Base-by-base conservation (phyloP, 2,888 invertebrate species). In the Heteromyza rotundicornis region DNA sequence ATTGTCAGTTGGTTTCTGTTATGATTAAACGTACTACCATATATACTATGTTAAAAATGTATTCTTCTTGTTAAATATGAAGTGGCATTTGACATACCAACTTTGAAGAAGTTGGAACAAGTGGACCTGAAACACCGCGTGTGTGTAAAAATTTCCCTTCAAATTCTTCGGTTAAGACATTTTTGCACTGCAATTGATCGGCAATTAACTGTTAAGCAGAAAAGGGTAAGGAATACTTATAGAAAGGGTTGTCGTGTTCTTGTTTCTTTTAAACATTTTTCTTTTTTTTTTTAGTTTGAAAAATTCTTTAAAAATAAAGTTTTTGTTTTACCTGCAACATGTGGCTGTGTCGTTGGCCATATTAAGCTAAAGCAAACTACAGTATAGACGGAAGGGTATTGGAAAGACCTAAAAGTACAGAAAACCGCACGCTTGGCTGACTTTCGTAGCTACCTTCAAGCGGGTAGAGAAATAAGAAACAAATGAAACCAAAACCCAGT, bases 401-500 rank as follows among this genome's bases (percentile, higher is more conserved):
- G 2, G 40, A 40, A 3, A 40, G 40, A 40, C 8, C 17, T 7
- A 5, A 19, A 17, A 47, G 14, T 19, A 47, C 17, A n/a, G 14
- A 20, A 47, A 47, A 47, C 47, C 19, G 20, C 47, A 47, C 47
- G 47, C 47, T 47, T 19, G 47, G 47, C 20, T 47, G 47, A 17
- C 7, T 47, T 47, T 40, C 16, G n/a, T 14, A 40, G n/a, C 12
- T 3, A n/a, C 10, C 40, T 32, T 32, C 32, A 32, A 32, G 32
- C 5, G 32, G 32, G 12, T 8, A 32, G 32, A 32, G 32, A 32
- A 32, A 12, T 8, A 32, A 32, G 12, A 32, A 32, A 32, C 32
- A 8, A 32, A 32, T 8, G 5, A 8, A 8, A 32, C 32, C 32
- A 5, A 32, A 32, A 32, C 32, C 32, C 32, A 32, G 32, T 32